Conservation (phyloP, 1,140 invertebrate genomes). For the Hydropsyche tenuis region DNA sequence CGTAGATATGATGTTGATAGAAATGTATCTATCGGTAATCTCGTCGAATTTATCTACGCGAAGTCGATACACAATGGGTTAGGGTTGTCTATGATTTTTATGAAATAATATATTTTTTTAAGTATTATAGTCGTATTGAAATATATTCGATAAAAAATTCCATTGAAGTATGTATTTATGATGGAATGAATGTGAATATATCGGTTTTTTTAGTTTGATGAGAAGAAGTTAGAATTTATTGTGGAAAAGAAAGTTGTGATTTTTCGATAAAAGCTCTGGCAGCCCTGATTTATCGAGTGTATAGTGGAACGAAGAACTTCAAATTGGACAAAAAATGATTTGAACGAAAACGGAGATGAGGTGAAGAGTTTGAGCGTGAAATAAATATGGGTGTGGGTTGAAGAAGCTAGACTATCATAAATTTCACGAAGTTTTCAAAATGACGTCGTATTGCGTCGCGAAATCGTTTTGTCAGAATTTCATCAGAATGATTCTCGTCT, state of each 20-base stretch:
- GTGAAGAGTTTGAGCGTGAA: too few species aligned
- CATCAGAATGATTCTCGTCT: neutral
- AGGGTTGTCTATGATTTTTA: neutral
- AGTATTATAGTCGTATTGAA: too few species aligned
- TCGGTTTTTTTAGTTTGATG: neutral
- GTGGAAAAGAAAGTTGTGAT: too few species aligned
- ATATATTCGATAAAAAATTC: too few species aligned
- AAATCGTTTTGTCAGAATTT: neutral
- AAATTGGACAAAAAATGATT: conserved; percentile 17
- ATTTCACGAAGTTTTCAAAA: conserved; percentile 15
- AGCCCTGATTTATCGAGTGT: neutral
- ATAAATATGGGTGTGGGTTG: too few species aligned
- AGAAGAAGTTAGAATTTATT: too few species aligned
- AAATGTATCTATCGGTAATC: conserved; percentile 15
- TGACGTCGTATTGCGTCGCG: neutral
- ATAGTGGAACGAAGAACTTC: neutral
- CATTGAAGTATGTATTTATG: too few species aligned
- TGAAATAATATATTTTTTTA: neutral
- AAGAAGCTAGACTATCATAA: neutral
- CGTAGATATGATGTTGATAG: conserved; percentile 17
- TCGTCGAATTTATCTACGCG: conserved; percentile 2
- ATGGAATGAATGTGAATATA: neutral
- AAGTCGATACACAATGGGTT: neutral
- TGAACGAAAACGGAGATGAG: too few species aligned
- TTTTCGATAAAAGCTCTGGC: neutral